Percentiles rank a stretch among this genome's conserved stretches.
Conservation (phyloP, 2,797 vertebrate genomes). For the Botia almorhae region DNA sequence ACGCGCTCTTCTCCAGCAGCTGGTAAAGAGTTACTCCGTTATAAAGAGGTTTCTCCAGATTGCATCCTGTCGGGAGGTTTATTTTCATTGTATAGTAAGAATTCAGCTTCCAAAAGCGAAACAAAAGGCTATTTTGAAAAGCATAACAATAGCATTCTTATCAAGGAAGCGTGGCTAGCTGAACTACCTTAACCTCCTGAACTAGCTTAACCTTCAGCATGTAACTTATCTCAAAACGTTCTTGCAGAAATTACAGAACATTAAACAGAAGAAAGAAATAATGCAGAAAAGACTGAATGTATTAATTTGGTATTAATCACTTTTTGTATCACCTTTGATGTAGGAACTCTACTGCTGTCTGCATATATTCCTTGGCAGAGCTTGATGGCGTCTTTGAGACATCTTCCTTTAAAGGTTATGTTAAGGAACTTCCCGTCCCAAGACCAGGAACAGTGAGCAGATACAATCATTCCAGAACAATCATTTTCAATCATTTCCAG, state of each 20-base stretch:
- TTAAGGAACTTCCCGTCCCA: constrained; percentile 64
- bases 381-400: constrained; percentile 76
- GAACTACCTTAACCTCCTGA: no score
- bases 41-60: constrained; percentile 18
- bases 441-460: constrained; percentile 78
- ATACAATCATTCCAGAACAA: not conserved
- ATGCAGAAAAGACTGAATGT: no score
- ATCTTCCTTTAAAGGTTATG: constrained; percentile 75
- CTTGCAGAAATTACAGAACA: not conserved
- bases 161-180: no score
- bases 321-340: constrained; percentile 21
- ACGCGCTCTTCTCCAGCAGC: constrained; percentile 81
- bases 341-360: constrained; percentile 82
- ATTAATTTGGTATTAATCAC: not conserved
- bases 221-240: not conserved
- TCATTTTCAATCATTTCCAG: constrained; percentile 22
- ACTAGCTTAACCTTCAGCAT: not conserved
- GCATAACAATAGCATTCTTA: not conserved
- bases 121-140: not conserved
- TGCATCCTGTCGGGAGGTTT: not conserved
- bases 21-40: constrained; percentile 69
- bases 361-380: constrained; percentile 73
- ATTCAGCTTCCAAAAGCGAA: not conserved
- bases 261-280: no score
- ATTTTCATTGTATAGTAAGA: not conserved